A percentile compares a stretch with the other conserved stretches of the same genome.
phyloP scores from a whole-genome alignment of 2,113 vertebrate genomes.

The Hoplias malabaricus region DNA sequence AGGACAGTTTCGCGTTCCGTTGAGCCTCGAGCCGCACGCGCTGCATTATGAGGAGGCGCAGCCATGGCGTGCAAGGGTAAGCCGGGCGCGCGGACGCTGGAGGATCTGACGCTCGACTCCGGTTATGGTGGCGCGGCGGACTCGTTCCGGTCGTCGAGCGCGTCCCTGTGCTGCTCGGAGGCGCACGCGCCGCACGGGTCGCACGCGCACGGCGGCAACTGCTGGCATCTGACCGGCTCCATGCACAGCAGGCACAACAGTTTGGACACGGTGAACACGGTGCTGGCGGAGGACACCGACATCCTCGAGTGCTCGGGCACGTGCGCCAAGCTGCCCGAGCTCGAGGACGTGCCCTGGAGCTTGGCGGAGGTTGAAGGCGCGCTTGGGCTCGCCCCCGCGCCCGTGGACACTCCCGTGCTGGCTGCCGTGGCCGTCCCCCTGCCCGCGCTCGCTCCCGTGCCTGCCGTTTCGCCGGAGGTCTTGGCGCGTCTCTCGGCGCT shows the following conservation, averaged over 20 bases:
- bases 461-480: slow-evolving; percentile 74
- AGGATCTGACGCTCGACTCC: slow-evolving; percentile 82
- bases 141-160: slow-evolving; percentile 80
- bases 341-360: slow-evolving; percentile 79
- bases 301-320: slow-evolving; percentile 91
- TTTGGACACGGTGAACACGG: slow-evolving; percentile 96
- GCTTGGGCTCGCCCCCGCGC: slow-evolving; percentile 54
- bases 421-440: slow-evolving; percentile 44
- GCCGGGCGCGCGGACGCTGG: slow-evolving; percentile 76
- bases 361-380: slow-evolving; percentile 74
- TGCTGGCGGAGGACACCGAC: slow-evolving; percentile 83
- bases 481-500: slow-evolving; percentile 84
- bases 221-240: slow-evolving; percentile 96
- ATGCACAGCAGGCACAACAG: slow-evolving; percentile 98
- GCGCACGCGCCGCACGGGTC: slow-evolving; percentile 70
- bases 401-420: no score
- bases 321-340: slow-evolving; percentile 77
- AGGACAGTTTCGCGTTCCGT: slow-evolving; percentile 35
- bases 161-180: slow-evolving; percentile 79
- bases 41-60: slow-evolving; percentile 94
- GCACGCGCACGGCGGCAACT: slow-evolving; percentile 76
- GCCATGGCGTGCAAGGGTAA: slow-evolving; percentile 93
- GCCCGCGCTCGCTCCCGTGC: no score
- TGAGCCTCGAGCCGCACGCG: slow-evolving; percentile 59
- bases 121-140: slow-evolving; percentile 82